These are phyloP conservation scores for Endomychus coccineus DNA, from an alignment of 2,888 invertebrate genomes.

Conservation along the genomic window DNA sequence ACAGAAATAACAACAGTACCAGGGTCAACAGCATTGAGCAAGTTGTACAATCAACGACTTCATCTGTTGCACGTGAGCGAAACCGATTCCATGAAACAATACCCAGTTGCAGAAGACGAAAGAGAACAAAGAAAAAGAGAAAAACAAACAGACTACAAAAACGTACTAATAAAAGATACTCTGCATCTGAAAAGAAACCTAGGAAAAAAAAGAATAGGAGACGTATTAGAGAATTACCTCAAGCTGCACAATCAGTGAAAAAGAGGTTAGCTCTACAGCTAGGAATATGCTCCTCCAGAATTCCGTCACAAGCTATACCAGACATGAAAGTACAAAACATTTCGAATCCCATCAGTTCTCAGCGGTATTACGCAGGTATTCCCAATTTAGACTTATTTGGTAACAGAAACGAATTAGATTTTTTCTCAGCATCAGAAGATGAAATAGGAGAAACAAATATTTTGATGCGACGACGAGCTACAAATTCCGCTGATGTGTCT, in stretches of 20 bases:
- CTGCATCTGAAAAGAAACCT: slow-evolving; percentile 25
- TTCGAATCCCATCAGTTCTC: slow-evolving; percentile 21
- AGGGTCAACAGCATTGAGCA: slow-evolving; percentile 1
- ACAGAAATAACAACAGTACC: slow-evolving; percentile 28
- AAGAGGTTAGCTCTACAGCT: slow-evolving; percentile 47
- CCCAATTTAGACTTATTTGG: slow-evolving; percentile 60
- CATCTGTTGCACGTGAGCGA: neutral
- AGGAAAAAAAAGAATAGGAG: slow-evolving; percentile 43
- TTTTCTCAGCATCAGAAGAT: slow-evolving; percentile 46
- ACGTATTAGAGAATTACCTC: slow-evolving; percentile 55
- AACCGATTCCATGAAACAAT: slow-evolving; percentile 1
- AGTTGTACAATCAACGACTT: slow-evolving; percentile 3
- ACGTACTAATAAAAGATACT: slow-evolving; percentile 30
- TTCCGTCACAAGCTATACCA: slow-evolving; percentile 35
- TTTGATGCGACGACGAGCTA: slow-evolving; percentile 45
- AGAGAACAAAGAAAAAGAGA: slow-evolving; percentile 24
- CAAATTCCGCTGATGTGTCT: slow-evolving; percentile 42
- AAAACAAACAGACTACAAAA: too few relatives aligned
- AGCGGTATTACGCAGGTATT: slow-evolving; percentile 45
- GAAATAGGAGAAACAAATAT: slow-evolving; percentile 29
- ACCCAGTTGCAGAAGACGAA: slow-evolving; percentile 3
- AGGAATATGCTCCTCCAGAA: slow-evolving; percentile 43
- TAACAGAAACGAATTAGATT: slow-evolving; percentile 59
- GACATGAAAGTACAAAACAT: slow-evolving; percentile 31
- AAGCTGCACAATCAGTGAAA: slow-evolving; percentile 41